Evolutionary conservation across 30 jellyfish, hydroid and myxozoan species (phyloP).

Genomic region (Aurelia aurita complex sp. Pacific): DNA sequence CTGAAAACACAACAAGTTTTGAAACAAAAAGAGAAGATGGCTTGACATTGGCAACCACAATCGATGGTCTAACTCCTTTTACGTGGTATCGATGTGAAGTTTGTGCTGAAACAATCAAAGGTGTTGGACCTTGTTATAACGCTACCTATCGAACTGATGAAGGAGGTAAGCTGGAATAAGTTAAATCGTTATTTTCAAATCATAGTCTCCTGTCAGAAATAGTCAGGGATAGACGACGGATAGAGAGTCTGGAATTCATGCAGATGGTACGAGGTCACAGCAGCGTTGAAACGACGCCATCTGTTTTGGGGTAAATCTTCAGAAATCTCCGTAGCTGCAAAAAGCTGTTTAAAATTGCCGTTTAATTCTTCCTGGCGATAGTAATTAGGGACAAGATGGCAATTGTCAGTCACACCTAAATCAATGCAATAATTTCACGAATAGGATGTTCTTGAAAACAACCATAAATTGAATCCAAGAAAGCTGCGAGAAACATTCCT

Average conservation of each 20-base stretch:
- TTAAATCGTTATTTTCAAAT: not conserved
- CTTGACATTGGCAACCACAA: not conserved
- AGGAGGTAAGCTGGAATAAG: constrained; percentile 15
- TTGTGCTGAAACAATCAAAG: constrained; percentile 48
- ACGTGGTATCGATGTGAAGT: constrained; percentile 20
- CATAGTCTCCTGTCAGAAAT: not conserved
- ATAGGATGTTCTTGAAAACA: no score
- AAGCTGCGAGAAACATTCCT: no score
- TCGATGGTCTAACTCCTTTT: constrained; percentile 15
- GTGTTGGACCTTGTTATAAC: constrained; percentile 35
- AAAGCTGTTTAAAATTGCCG: no score
- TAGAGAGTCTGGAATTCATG: not conserved
- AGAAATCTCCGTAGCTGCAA: no score
- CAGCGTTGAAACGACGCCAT: no score
- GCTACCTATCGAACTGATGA: constrained; percentile 34
- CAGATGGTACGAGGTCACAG: no score
- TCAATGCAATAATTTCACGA: no score
- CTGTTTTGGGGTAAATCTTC: no score
- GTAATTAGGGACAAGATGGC: no score
- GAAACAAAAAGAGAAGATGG: not conserved
- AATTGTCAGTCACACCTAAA: no score
- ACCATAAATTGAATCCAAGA: no score
- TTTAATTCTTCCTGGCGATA: no score
- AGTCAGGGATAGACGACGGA: not conserved
- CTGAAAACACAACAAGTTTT: constrained; percentile 13